phyloP scores from a whole-genome alignment of 2,113 vertebrate genomes.

The Pogonocichla stellata region DNA sequence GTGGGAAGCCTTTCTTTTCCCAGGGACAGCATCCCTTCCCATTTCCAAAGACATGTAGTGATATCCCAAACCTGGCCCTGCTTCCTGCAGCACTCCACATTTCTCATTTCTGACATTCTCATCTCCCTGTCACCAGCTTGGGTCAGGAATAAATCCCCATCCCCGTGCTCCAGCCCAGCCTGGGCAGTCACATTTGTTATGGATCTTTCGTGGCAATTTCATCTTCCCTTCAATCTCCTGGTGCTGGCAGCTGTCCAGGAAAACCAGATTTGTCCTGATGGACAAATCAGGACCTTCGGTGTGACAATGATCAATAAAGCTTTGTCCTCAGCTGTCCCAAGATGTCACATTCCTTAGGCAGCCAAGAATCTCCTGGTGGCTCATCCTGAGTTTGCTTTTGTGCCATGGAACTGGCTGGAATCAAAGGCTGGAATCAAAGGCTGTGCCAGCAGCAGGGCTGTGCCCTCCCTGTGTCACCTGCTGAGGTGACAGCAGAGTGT shows the following conservation, averaged over 20 bases:
- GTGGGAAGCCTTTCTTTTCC: not conserved
- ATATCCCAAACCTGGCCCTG: not conserved
- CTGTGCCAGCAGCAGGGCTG: not conserved
- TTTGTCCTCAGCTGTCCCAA: not conserved
- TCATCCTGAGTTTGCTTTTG: not conserved
- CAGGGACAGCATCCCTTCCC: not conserved
- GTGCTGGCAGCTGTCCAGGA: not conserved
- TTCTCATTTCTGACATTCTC: not conserved
- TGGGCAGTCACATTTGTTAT: not conserved
- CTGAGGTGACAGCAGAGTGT: not conserved
- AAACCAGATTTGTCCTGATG: not conserved
- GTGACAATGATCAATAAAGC: not conserved
- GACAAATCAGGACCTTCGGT: not conserved
- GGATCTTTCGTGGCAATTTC: conserved; percentile 16
- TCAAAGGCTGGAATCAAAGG: not conserved
- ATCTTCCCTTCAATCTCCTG: not conserved
- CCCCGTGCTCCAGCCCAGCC: not conserved
- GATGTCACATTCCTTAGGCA: not conserved
- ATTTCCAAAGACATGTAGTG: not conserved
- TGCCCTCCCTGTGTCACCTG: not conserved
- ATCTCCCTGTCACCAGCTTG: not conserved
- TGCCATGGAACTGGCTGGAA: not conserved
- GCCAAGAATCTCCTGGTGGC: not conserved
- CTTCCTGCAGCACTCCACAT: not conserved
- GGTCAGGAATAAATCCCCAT: not conserved